These are phyloP conservation scores for Gallirallus australis DNA, from an alignment of 2,797 vertebrate species.

Conservation along the genomic window DNA sequence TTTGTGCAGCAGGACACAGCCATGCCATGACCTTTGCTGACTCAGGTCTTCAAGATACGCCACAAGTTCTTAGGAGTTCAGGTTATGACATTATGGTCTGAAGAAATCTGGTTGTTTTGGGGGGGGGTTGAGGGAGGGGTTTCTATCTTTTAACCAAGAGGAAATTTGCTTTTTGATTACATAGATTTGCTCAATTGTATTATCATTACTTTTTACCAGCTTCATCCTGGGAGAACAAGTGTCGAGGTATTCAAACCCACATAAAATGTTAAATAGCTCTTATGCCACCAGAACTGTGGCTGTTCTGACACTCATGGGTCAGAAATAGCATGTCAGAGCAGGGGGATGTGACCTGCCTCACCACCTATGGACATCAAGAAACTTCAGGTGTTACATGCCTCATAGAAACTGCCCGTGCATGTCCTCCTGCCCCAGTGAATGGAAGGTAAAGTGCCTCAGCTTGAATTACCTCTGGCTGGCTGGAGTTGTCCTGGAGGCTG, in stretches of 20 bases:
- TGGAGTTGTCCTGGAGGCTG: background rate
- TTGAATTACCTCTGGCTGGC: background rate
- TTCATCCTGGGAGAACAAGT: background rate
- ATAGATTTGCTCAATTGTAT: background rate
- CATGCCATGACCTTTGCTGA: background rate
- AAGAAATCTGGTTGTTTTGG: background rate
- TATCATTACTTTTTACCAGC: background rate
- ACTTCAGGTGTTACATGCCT: background rate
- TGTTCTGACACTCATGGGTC: background rate
- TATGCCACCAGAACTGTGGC: background rate
- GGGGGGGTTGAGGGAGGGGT: background rate
- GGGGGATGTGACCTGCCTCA: background rate
- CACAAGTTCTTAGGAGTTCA: background rate
- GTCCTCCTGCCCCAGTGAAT: background rate
- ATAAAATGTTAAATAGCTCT: background rate
- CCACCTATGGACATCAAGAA: accelerated
- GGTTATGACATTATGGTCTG: background rate
- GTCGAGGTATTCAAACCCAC: background rate
- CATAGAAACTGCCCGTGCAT: background rate
- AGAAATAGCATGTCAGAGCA: background rate
- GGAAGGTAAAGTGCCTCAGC: background rate
- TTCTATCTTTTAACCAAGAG: background rate
- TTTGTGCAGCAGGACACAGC: background rate
- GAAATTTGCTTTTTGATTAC: background rate
- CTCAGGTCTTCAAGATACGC: background rate